These are phyloP conservation scores for Pteria penguin DNA, from an alignment of 2,888 invertebrate species.

Conservation along the genomic window DNA sequence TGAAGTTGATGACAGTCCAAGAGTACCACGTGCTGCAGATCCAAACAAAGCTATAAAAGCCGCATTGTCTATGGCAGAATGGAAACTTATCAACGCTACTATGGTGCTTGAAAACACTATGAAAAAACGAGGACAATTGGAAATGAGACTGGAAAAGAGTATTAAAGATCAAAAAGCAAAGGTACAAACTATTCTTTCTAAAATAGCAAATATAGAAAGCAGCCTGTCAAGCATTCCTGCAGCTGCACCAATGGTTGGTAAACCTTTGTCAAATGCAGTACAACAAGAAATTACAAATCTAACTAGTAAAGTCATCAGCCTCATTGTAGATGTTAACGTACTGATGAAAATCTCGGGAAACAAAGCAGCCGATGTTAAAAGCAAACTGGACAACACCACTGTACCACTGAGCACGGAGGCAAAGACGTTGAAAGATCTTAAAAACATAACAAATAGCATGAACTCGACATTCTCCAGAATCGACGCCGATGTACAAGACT, in stretches of 20 bases:
- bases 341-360: background rate
- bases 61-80: slow-evolving; percentile 20
- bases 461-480: background rate
- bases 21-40: background rate
- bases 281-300: slow-evolving; percentile 10
- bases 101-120: background rate
- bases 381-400: slow-evolving; percentile 6
- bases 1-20: background rate
- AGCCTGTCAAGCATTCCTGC: background rate
- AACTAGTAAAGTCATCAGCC: slow-evolving; percentile 13
- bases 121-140: slow-evolving; percentile 7
- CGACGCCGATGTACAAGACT: background rate
- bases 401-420: background rate
- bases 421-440: background rate
- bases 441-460: background rate
- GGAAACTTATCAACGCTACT: slow-evolving; percentile 23
- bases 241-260: background rate
- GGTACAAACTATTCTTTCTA: slow-evolving; percentile 3
- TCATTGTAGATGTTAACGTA: slow-evolving; percentile 19
- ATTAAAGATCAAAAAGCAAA: slow-evolving; percentile 18
- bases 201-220: slow-evolving; percentile 22
- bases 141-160: background rate
- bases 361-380: slow-evolving; percentile 15
- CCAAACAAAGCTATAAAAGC: slow-evolving; percentile 6
- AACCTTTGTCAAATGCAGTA: background rate